These are phyloP conservation scores for Aleadryas rufinucha DNA, from an alignment of 2,113 vertebrate genomes.

Conservation along the genomic window DNA sequence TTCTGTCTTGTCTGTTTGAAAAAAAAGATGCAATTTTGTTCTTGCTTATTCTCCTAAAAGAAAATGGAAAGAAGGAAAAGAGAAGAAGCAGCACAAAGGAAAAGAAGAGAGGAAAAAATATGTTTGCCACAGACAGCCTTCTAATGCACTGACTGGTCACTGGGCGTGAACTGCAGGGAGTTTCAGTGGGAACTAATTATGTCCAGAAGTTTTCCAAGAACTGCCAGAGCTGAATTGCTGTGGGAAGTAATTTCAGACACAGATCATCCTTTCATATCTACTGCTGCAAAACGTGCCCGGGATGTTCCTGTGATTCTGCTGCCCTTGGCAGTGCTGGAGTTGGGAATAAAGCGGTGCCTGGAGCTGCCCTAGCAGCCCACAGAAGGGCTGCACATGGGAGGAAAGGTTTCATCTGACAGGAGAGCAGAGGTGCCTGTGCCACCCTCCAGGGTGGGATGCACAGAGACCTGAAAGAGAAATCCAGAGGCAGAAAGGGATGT, in stretches of 20 bases:
- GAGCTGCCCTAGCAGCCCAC: not conserved
- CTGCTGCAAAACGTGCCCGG: not conserved
- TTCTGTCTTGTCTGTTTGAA: not conserved
- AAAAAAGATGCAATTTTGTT: not conserved
- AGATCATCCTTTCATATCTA: not conserved
- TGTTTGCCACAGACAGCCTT: not conserved
- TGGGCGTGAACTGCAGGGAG: not conserved
- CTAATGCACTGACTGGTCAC: not conserved
- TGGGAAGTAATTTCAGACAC: not conserved
- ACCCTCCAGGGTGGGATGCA: not conserved
- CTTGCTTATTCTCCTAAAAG: not conserved
- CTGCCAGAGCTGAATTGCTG: not conserved
- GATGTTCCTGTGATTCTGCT: not conserved
- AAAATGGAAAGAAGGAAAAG: not conserved
- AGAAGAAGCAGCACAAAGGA: not conserved
- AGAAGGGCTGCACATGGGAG: not conserved
- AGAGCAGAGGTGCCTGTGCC: not conserved
- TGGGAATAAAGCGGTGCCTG: not conserved
- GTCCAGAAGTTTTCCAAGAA: conserved; percentile 26
- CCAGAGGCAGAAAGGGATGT: not conserved
- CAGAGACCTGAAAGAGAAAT: not conserved
- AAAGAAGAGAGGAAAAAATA: not conserved
- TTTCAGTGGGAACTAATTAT: not conserved
- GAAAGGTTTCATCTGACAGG: not conserved
- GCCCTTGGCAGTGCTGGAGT: not conserved